Evolutionary conservation across 2,888 invertebrate species (phyloP), one percentile per base, ranked within the genome.

Genomic region (Acanthacorydalis orientalis): DNA sequence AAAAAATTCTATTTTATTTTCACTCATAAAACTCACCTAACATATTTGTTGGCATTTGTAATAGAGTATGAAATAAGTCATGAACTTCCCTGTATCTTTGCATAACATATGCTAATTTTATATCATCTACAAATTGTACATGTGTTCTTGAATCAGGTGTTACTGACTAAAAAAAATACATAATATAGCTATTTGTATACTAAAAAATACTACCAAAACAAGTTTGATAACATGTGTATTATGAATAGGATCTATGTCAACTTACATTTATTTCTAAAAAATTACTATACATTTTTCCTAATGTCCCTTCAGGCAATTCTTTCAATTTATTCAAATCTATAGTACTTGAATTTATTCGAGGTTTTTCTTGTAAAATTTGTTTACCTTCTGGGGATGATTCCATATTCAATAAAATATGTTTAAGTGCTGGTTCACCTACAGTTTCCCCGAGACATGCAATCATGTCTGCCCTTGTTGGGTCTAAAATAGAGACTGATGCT

Each of bases 61-160:
- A 73, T 14, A 86, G 71, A 0, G 93, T 83, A 67, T 98, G 98
- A 49, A 89, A 78, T 53, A 98, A 74, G 69, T 98, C 98, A 64
- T 98, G 98, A 8, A 88, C 84, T 70, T 98, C 96, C 53, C 98
- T 77, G 63, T 99, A 99, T 47, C 98, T 74, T 64, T 93, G 91
- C 84, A 99, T 92, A 42, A 97, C 84, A 68, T 96, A 98, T 4
- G 93, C 92, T 55, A 93, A 66, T 52, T 93, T 83, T 1, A 79
- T 68, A 64, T 97, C 88, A 53, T 89, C 80, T 43, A 99, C 78
- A 67, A 95, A 98, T 57, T 86, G 84, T 1, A 98, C 96, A 12
- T 84, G 77, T 53, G 83, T 70, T 52, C 98, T 73, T 33, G 88
- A 83, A 70, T 98, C 97, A 0, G 98, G 95, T 6, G 88, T 87